Percentiles rank a stretch among this genome's conserved stretches.
These are phyloP conservation scores for Percina caprodes DNA, from an alignment of 2,113 vertebrate species.

Conservation along the genomic window DNA sequence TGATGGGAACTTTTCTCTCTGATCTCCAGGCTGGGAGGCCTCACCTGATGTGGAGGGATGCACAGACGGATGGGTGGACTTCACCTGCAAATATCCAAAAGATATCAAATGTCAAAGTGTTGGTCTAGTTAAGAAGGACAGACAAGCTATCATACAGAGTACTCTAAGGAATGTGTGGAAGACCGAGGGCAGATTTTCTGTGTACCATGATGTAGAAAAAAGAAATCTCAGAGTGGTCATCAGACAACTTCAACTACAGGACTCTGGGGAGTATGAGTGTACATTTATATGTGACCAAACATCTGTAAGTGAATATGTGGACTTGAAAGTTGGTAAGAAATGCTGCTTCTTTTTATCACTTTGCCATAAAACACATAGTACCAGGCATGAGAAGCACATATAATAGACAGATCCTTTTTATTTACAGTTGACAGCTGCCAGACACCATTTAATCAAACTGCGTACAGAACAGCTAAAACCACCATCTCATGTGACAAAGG, in stretches of 20 bases:
- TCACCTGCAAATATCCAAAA: background rate
- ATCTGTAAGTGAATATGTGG: fast-evolving
- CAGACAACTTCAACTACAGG: fast-evolving
- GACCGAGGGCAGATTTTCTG: fast-evolving
- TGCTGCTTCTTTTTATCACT: background rate
- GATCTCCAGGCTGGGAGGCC: constrained; percentile 17
- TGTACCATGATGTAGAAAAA: background rate
- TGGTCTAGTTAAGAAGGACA: fast-evolving
- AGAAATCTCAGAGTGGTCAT: background rate
- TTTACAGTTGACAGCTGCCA: background rate
- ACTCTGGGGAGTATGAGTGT: background rate
- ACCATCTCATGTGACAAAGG: constrained; percentile 8
- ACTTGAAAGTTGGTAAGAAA: background rate
- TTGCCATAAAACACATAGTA: no score
- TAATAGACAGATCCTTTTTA: background rate
- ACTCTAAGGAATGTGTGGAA: fast-evolving
- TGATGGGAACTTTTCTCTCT: constrained; percentile 11
- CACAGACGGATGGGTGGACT: background rate
- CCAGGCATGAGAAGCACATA: no score
- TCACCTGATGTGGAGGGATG: background rate
- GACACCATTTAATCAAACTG: fast-evolving
- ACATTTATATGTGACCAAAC: no score
- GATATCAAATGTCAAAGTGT: fast-evolving
- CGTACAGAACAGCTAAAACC: fast-evolving
- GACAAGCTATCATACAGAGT: fast-evolving